Base-by-base conservation (phyloP, 2,888 invertebrate species). In the Myopa tessellatipennis region DNA sequence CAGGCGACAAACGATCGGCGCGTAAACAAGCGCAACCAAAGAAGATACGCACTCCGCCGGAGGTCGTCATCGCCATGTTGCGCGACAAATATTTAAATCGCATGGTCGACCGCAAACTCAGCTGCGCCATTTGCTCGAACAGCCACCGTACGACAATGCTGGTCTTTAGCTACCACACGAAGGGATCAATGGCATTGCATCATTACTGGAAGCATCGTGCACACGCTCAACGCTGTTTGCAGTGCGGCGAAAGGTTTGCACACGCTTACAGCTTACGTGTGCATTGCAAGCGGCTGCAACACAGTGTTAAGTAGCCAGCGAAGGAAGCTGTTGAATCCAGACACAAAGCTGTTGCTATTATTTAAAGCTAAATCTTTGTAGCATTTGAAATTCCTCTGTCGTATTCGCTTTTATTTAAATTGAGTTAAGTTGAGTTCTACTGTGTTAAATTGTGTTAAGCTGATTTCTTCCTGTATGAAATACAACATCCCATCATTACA, bases 1-100 rank as follows among this genome's bases (percentile, higher is more conserved):
- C 61, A 36, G 12, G 16, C 40, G 85, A 86, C 34, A 87, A 88
- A 69, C 88, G 91, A 72, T 89, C 89, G n/a, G 85, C 88, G 8
- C 90, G 91, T 65, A 91, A 91, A 82, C 91, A 91, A 82, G 89
- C 90, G 0, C 89, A 88, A 79, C 91, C 91, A 7, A 89, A 90
- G 78, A 91, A 90, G 81, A 88, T 88, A 65, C 86, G 88, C 2
- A 79, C 85, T 4, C 81, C 87, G 4, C 87, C 88, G 3, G 88
- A 89, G 72, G 82, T 85, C 1, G 84, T 88, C 8, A 83, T 89
- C 61, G 83, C 87, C 6, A 83, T 86, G 82, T 79, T 89, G 77
- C 87, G 90, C 26, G 90, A 90, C 80, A 90, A 90, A 79, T 88
- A 90, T 79, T 83, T 90, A 45, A 88, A 87, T 82, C 88, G 88